phyloP scores from a whole-genome alignment of 2,797 vertebrate species.

The Argya squamiceps region DNA sequence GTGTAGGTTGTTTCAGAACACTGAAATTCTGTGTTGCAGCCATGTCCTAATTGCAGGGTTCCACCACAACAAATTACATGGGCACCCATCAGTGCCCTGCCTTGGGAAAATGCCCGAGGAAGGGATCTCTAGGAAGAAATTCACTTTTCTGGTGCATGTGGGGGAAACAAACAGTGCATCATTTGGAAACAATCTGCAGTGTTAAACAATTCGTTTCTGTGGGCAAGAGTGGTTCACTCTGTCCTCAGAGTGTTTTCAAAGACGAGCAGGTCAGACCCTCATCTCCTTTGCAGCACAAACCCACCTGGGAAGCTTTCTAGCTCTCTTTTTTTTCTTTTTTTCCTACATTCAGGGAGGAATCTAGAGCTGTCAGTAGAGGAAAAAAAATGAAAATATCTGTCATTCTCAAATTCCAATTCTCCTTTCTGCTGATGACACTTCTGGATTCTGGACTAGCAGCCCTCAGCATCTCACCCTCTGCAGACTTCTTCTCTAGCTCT shows the following conservation, averaged over 20 bases:
- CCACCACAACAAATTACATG: neutral
- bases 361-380: neutral
- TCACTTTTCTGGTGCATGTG: neutral
- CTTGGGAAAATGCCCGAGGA: neutral
- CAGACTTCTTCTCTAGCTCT: neutral
- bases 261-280: neutral
- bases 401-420: neutral
- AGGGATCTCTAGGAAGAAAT: neutral
- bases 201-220: neutral
- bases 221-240: neutral
- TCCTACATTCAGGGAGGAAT: neutral
- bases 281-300: neutral
- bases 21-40: neutral
- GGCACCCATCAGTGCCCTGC: neutral
- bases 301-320: neutral
- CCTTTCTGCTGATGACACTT: neutral
- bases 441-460: neutral
- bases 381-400: neutral
- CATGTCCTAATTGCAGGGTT: neutral
- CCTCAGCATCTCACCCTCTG: neutral
- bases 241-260: neutral
- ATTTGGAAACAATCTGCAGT: neutral
- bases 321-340: neutral
- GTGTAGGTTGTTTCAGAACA: neutral
- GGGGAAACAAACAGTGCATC: neutral